phyloP scores from a whole-genome alignment of 2,113 vertebrate species.

The Lanius ludovicianus region DNA sequence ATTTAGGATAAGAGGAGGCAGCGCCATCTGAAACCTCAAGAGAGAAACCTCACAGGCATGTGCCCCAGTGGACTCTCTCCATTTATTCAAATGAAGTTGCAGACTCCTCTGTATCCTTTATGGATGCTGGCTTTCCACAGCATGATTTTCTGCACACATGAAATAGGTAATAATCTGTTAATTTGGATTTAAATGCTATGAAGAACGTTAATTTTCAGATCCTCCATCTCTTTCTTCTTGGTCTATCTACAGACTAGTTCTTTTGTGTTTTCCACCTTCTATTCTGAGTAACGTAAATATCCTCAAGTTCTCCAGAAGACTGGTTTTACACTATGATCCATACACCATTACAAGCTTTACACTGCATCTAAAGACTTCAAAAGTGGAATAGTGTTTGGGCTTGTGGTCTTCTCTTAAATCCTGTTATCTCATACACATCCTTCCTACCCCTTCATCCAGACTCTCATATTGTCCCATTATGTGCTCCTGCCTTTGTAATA shows the following conservation, averaged over 20 bases:
- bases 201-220: not conserved
- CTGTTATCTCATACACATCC: not conserved
- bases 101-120: not conserved
- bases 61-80: not conserved
- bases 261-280: not conserved
- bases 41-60: rapidly evolving
- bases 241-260: not conserved
- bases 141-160: rapidly evolving
- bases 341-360: not conserved
- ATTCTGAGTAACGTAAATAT: not conserved
- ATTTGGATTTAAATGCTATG: not conserved
- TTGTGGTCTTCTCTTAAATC: not conserved
- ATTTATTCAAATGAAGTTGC: not conserved
- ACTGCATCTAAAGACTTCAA: not conserved
- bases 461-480: not conserved
- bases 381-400: not conserved
- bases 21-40: rapidly evolving
- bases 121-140: not conserved
- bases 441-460: not conserved
- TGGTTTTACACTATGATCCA: not conserved
- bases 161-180: not conserved
- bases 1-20: not conserved
- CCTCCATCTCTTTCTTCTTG: not conserved
- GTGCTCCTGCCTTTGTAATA: not conserved
- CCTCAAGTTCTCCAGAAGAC: not conserved